phyloP scores from a whole-genome alignment of 2,113 vertebrate genomes.

The Phrynosoma blainvillii region DNA sequence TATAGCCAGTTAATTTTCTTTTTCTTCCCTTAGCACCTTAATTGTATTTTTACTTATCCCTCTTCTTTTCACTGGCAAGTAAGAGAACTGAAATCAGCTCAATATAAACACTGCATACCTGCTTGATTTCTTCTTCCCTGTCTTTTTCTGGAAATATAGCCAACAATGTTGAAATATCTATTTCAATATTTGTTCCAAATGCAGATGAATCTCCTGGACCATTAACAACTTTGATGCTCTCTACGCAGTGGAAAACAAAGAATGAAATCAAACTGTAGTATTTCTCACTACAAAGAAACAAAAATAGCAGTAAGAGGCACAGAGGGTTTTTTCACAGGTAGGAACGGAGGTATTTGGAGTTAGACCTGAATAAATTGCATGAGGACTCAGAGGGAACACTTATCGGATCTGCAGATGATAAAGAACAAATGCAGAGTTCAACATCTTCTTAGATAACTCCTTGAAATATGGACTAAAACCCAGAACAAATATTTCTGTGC shows the following conservation, averaged over 20 bases:
- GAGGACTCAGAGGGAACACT: too few relatives aligned
- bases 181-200: slow-evolving; percentile 73
- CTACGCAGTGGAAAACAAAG: slow-evolving; percentile 45
- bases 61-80: not conserved
- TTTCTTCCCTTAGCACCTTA: not conserved
- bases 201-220: not conserved
- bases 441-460: too few relatives aligned
- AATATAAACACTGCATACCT: slow-evolving; percentile 73
- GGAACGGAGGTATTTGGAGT: too few relatives aligned
- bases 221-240: slow-evolving; percentile 19
- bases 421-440: too few relatives aligned
- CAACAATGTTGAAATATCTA: slow-evolving; percentile 78
- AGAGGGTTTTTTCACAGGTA: too few relatives aligned
- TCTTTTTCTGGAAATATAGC: slow-evolving; percentile 69
- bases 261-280: not conserved
- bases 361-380: too few relatives aligned
- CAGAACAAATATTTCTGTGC: too few relatives aligned
- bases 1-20: not conserved
- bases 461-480: too few relatives aligned
- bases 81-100: not conserved
- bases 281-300: too few relatives aligned
- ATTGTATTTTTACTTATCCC: not conserved
- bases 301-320: not conserved
- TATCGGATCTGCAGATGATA: too few relatives aligned
- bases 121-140: slow-evolving; percentile 73